Base-by-base conservation (phyloP, 2,888 invertebrate genomes). In the Odontomyia ornata region DNA sequence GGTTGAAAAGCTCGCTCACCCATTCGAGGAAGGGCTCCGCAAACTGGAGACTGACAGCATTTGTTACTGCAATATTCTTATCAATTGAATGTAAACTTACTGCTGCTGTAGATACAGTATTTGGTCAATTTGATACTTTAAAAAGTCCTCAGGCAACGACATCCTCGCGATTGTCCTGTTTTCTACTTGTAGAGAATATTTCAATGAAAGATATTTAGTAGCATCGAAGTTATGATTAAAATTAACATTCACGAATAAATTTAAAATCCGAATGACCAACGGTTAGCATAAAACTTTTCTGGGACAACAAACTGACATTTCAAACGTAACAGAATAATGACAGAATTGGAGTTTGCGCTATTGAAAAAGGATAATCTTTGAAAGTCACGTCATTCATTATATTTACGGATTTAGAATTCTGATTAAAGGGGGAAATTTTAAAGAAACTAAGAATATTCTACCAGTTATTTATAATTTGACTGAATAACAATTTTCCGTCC, bases 51-150 rank as follows among this genome's bases (percentile, higher is more conserved):
- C 64, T 75, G 36, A 25, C 11, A 27, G 46, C 1, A 71, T 15
- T 7, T 43, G 11, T 15, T 27, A 18, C 30, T 57, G 36, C 21
- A 1, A 21, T 25, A 36, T 28, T 36, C 27, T 1, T 18, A 3
- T 13, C 4, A 1, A 52, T 11, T 15, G n/a, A 60, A 1, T 62
- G 62, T 5, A 28, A 15, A 23, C 76, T 47, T 23, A 76, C 76
- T 52, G 46, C 7, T 76, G 18, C 23, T 76, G 76, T 18, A 76
- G 11, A 36, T 64, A 30, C 1, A 67, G 1, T 60, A 76, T 65
- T 21, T 67, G 67, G 3, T 67, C 65, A 5, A 76, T 13, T 76
- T 76, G 65, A 30, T 46, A 67, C 21, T 67, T 76, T n/a, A 76
- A 36, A 15, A 76, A 25, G 0, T 56, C 52, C 1, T 76, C 67